These are phyloP conservation scores for Cyclura pinguis DNA, from an alignment of 2,797 vertebrate species.

Conservation along the genomic window DNA sequence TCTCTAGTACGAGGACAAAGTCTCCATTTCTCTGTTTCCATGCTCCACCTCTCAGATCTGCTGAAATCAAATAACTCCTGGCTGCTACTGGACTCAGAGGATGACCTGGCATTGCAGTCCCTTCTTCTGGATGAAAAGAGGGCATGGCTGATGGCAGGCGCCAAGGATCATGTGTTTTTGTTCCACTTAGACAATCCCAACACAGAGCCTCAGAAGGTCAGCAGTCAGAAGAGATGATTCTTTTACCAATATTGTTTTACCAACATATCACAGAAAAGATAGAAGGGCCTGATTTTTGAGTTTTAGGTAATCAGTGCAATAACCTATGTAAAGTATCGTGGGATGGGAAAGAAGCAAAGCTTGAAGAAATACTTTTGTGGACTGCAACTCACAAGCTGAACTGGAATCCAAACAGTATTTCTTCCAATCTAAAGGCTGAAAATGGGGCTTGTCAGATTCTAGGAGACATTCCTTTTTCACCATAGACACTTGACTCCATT, in stretches of 20 bases:
- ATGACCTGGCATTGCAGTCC: constrained; percentile 78
- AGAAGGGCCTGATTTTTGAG: not conserved
- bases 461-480: not conserved
- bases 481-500: not conserved
- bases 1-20: not conserved
- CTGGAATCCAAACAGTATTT: not conserved
- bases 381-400: too few species aligned
- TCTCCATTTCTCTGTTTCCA: not conserved
- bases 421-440: not conserved
- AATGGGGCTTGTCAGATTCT: not conserved
- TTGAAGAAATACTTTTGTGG: too few species aligned
- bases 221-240: not conserved
- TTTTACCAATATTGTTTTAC: rapidly evolving
- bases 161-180: constrained; percentile 87
- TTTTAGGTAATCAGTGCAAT: not conserved
- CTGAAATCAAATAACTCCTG: constrained; percentile 80
- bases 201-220: constrained; percentile 78
- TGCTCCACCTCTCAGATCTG: constrained; percentile 77
- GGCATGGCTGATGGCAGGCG: constrained; percentile 87
- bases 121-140: constrained; percentile 87
- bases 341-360: too few species aligned
- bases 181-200: constrained; percentile 80
- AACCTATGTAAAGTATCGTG: not conserved
- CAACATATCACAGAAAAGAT: rapidly evolving
- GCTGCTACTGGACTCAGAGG: constrained; percentile 76